A percentile compares a stretch with the other conserved stretches of the same genome.
Evolutionary conservation across 2,797 vertebrate species (phyloP).

Genomic region (Anguilla pacifica): DNA sequence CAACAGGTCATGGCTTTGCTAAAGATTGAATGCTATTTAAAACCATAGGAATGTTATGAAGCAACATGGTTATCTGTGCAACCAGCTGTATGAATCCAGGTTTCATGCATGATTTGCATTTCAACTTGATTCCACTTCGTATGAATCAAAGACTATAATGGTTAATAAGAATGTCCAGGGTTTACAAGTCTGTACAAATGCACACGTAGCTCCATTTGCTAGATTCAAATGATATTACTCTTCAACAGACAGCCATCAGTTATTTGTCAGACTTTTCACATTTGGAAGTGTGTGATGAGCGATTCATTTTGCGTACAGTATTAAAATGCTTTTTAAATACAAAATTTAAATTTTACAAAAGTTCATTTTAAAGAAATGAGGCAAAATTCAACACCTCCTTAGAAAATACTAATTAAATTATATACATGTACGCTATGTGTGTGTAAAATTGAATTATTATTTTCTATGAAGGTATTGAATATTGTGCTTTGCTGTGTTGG

Average conservation of each 20-base stretch:
- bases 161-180: background rate
- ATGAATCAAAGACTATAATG: background rate
- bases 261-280: background rate
- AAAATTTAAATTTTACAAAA: no score
- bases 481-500: background rate
- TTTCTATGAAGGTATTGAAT: background rate
- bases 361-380: background rate
- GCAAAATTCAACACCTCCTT: no score
- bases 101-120: background rate
- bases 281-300: background rate
- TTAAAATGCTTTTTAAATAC: background rate
- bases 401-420: no score
- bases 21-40: background rate
- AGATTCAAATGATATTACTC: background rate
- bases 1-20: slow-evolving; percentile 9
- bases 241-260: background rate
- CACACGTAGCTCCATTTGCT: no score
- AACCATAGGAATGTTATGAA: background rate
- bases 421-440: no score
- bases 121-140: background rate
- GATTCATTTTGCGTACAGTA: background rate
- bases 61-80: background rate
- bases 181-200: background rate
- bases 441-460: background rate
- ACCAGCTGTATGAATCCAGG: background rate